Percentiles rank a stretch among this genome's conserved stretches.
Evolutionary conservation across 2,797 vertebrate genomes (phyloP).

Genomic region (Microtus agrestis): DNA sequence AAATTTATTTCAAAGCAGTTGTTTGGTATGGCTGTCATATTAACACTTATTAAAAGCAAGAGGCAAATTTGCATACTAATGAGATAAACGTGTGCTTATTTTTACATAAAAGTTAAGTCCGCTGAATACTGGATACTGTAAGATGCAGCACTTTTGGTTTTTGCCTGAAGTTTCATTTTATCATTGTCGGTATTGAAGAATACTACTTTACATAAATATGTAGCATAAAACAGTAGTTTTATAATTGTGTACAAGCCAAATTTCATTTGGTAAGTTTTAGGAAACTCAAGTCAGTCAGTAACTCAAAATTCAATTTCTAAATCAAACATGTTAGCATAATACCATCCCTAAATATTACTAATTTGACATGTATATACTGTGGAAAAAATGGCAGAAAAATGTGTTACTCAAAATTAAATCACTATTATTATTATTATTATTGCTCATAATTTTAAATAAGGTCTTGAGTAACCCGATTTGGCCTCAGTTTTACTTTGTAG

Average conservation of each 20-base stretch:
- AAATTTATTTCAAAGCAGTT: not conserved
- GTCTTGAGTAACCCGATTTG: not conserved
- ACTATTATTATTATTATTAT: not conserved
- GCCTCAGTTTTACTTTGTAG: not conserved
- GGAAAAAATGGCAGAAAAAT: not conserved
- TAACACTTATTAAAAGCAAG: not conserved
- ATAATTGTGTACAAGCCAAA: not conserved
- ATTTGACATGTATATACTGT: not conserved
- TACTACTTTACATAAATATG: not conserved
- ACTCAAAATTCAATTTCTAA: not conserved
- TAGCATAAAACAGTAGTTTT: not conserved
- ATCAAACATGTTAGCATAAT: not conserved
- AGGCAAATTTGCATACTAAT: not conserved
- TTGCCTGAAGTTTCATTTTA: not conserved
- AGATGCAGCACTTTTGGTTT: not conserved
- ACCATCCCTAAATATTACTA: not conserved
- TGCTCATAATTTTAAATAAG: not conserved
- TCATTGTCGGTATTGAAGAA: not conserved
- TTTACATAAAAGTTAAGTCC: not conserved
- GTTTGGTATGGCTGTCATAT: not conserved
- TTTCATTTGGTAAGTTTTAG: not conserved
- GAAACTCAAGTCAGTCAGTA: not conserved
- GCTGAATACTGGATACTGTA: not conserved
- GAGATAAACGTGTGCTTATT: not conserved
- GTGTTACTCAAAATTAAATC: not conserved